A percentile compares a stretch with the other conserved stretches of the same genome.
These are phyloP conservation scores for Priapulus caudatus DNA, from an alignment of 2,888 invertebrate genomes.

Conservation along the genomic window DNA sequence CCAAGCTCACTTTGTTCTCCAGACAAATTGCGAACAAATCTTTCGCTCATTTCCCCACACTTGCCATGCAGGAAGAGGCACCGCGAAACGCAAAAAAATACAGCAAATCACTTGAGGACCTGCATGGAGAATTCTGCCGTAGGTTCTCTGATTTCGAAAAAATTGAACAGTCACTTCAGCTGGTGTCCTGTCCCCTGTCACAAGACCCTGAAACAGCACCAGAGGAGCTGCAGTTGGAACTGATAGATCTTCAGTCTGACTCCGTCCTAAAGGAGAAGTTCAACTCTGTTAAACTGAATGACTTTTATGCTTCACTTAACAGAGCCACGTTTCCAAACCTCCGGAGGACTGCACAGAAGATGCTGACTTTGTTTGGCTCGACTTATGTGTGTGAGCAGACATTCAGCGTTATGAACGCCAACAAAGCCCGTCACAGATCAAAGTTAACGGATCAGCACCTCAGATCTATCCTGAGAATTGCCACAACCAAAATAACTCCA, in stretches of 20 bases:
- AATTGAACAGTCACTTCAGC: not conserved
- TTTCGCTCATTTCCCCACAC: slow-evolving; percentile 1
- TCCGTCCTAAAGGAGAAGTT: too few relatives aligned
- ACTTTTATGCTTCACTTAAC: not conserved
- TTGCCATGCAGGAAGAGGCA: not conserved
- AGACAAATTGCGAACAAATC: not conserved
- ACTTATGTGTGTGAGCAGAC: slow-evolving; percentile 1
- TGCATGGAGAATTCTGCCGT: slow-evolving; percentile 1
- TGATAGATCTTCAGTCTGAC: not conserved
- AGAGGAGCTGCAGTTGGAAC: slow-evolving; percentile 3
- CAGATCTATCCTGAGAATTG: slow-evolving; percentile 3
- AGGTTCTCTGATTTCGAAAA: not conserved
- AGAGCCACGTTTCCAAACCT: not conserved
- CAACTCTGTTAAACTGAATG: too few relatives aligned
- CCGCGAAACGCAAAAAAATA: not conserved
- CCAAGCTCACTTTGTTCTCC: not conserved
- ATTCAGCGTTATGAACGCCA: not conserved
- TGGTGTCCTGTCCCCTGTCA: not conserved
- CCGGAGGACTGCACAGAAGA: slow-evolving; percentile 1
- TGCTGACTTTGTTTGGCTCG: not conserved
- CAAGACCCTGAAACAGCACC: slow-evolving; percentile 1
- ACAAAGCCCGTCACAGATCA: not conserved
- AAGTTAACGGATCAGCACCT: not conserved
- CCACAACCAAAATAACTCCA: not conserved
- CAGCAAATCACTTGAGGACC: not conserved